These are phyloP conservation scores for Mellivora capensis DNA, from an alignment of 2,113 vertebrate species.

Conservation along the genomic window DNA sequence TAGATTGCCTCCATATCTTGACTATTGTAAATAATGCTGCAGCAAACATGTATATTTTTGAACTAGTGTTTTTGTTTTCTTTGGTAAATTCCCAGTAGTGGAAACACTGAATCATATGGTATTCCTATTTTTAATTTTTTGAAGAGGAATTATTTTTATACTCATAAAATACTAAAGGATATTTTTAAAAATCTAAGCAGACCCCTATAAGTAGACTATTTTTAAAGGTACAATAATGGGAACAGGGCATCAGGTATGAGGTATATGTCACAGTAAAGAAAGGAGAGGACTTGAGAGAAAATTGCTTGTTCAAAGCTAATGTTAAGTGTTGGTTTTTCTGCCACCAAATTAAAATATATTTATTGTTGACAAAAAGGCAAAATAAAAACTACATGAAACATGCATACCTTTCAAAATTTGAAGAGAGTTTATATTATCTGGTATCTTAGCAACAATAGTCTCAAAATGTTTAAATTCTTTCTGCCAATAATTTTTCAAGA, in stretches of 20 bases:
- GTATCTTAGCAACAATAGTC: neutral
- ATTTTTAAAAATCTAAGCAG: slow-evolving; percentile 8
- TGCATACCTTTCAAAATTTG: neutral
- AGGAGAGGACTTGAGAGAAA: neutral
- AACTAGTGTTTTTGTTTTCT: neutral
- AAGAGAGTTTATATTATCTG: neutral
- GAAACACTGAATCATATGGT: neutral
- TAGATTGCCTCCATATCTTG: neutral
- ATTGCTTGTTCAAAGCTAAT: neutral
- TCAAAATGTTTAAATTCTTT: neutral
- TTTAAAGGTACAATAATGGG: neutral
- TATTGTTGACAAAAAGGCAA: neutral
- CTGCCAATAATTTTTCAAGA: slow-evolving; percentile 6
- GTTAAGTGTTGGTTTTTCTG: neutral
- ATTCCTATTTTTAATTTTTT: neutral
- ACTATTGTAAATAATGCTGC: neutral
- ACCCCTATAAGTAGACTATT: neutral
- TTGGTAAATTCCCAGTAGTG: neutral
- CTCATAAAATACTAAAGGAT: neutral
- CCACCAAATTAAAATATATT: neutral
- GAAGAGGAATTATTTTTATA: neutral
- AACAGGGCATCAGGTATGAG: neutral
- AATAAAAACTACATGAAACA: neutral
- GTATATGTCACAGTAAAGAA: neutral
- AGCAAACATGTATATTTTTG: neutral